phyloP scores from a whole-genome alignment of 2,113 vertebrate genomes.

The Athene cunicularia region DNA sequence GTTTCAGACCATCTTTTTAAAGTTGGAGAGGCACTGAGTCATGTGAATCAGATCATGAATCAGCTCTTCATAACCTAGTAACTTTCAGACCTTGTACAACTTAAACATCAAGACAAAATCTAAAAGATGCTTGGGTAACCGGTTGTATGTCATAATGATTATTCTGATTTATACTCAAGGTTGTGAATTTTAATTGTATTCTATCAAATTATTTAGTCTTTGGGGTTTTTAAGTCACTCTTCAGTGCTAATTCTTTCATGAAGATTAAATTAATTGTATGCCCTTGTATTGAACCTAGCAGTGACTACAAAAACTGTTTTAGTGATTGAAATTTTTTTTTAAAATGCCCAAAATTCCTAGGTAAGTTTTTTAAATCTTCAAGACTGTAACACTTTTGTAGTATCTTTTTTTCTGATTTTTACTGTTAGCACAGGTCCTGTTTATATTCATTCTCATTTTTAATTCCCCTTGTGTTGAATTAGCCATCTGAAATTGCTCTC shows the following conservation, averaged over 20 bases:
- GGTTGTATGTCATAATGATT: neutral
- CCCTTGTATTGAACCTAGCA: neutral
- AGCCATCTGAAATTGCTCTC: neutral
- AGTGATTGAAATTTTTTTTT: neutral
- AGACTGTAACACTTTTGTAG: neutral
- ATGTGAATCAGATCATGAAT: fast-evolving
- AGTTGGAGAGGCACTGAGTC: neutral
- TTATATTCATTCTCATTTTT: neutral
- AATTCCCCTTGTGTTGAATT: neutral
- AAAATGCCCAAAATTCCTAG: neutral
- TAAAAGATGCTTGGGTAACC: neutral
- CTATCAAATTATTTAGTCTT: neutral
- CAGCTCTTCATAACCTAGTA: neutral
- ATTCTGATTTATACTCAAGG: neutral
- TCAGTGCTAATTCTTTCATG: neutral
- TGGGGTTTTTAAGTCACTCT: neutral
- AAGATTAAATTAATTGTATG: neutral
- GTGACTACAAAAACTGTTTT: neutral
- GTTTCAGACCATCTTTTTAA: neutral
- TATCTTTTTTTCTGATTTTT: neutral
- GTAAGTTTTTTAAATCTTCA: neutral
- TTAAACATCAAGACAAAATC: neutral
- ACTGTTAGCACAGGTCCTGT: neutral
- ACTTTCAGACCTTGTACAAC: neutral
- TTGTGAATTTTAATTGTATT: neutral